These are phyloP conservation scores for Gallinago nigripennis DNA, from an alignment of 2,797 vertebrate species.

Conservation along the genomic window DNA sequence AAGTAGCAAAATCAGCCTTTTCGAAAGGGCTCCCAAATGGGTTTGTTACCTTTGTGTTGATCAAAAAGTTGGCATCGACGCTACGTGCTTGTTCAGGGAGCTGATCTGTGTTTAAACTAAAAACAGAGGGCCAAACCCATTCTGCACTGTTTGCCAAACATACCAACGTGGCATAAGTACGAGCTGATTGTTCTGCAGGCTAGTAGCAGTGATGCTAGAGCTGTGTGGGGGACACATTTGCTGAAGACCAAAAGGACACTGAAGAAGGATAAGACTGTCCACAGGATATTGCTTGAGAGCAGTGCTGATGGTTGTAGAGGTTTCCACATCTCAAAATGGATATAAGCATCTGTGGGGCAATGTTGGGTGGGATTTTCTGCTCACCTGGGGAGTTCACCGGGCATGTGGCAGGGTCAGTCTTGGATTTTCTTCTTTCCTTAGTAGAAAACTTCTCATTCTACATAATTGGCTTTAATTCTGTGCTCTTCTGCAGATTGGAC, in stretches of 20 bases:
- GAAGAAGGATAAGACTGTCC: not conserved
- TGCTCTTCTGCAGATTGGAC: not conserved
- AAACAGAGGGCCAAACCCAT: not conserved
- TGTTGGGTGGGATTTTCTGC: not conserved
- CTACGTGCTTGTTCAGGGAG: not conserved
- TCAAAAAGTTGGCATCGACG: not conserved
- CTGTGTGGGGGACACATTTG: not conserved
- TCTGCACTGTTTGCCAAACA: not conserved
- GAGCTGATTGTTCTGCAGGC: not conserved
- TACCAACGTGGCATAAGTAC: not conserved
- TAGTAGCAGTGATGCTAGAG: not conserved
- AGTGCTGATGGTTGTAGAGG: not conserved
- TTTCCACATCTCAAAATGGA: not conserved
- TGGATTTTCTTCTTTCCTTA: not conserved
- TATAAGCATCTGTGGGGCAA: not conserved
- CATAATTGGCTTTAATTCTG: not conserved
- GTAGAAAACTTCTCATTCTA: not conserved
- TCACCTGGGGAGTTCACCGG: not conserved
- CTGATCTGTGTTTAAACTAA: not conserved
- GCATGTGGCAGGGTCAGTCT: not conserved
- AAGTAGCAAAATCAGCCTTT: not conserved
- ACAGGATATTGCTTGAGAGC: not conserved
- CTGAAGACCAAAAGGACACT: not conserved
- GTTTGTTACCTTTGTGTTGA: not conserved
- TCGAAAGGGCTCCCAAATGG: not conserved